These are phyloP conservation scores for Polypterus senegalus DNA, from an alignment of 2,113 vertebrate genomes.

Conservation along the genomic window DNA sequence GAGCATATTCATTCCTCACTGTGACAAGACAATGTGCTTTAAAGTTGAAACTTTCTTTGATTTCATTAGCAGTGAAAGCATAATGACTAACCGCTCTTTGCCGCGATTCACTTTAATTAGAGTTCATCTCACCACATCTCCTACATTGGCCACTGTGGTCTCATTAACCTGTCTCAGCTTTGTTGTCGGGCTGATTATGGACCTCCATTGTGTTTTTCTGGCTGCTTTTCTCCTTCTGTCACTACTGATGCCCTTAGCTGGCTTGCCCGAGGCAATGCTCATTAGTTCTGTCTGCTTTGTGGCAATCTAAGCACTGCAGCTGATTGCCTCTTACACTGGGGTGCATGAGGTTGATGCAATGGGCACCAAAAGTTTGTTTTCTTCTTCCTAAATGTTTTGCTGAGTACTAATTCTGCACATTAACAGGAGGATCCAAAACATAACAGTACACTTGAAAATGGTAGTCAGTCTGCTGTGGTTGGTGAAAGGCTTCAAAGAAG, in stretches of 20 bases:
- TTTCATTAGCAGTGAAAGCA: background rate
- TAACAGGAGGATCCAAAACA: too few species aligned
- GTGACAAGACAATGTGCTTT: background rate
- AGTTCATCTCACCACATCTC: constrained; percentile 2
- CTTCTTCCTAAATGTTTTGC: too few species aligned
- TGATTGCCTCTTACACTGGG: too few species aligned
- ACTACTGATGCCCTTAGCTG: background rate
- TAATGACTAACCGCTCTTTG: background rate
- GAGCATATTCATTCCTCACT: background rate
- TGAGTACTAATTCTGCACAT: too few species aligned
- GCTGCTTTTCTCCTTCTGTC: constrained; percentile 3
- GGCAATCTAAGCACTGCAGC: too few species aligned
- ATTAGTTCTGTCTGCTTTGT: background rate
- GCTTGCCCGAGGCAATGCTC: background rate
- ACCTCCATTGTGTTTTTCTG: background rate
- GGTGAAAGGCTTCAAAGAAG: too few species aligned
- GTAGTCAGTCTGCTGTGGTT: too few species aligned
- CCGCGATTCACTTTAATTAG: background rate
- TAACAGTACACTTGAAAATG: too few species aligned
- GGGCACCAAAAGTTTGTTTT: too few species aligned
- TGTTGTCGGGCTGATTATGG: constrained; percentile 1
- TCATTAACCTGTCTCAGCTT: constrained; percentile 1
- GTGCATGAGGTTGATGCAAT: too few species aligned
- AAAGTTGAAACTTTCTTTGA: background rate
- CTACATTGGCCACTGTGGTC: background rate